A percentile compares a stretch with the other conserved stretches of the same genome.
These are phyloP conservation scores for Orbicella faveolata DNA, from an alignment of 64 coral and sea anemone genomes.

Conservation along the genomic window DNA sequence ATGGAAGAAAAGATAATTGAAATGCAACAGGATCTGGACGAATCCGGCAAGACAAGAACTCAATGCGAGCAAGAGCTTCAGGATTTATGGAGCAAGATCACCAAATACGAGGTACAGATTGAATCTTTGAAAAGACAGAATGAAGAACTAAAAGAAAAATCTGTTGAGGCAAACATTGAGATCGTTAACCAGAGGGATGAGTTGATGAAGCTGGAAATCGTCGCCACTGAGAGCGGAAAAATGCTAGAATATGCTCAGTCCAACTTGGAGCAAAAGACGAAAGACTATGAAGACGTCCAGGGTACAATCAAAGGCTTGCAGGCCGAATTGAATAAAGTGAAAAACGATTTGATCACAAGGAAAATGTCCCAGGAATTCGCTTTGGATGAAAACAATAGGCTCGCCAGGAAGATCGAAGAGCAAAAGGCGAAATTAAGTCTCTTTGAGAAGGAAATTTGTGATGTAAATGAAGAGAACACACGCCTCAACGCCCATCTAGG, in stretches of 20 bases:
- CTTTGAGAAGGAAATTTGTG: not conserved
- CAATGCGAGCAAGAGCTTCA: conserved; percentile 9
- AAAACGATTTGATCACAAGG: conserved; percentile 34
- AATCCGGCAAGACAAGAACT: conserved; percentile 5
- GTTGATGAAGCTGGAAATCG: conserved; percentile 32
- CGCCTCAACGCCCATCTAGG: not conserved
- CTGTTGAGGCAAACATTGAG: conserved; percentile 26
- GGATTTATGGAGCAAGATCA: conserved; percentile 6
- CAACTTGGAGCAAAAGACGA: not conserved
- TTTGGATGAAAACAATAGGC: conserved; percentile 29
- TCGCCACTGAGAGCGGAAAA: conserved; percentile 1
- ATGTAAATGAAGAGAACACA: conserved; percentile 10
- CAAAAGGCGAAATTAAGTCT: conserved; percentile 16
- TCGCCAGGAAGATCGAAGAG: conserved; percentile 16
- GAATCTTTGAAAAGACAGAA: conserved; percentile 8
- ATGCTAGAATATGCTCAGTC: not conserved
- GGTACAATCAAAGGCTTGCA: not conserved
- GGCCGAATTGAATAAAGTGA: conserved; percentile 25
- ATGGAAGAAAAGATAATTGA: conserved; percentile 21
- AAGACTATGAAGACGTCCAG: not conserved
- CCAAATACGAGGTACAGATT: conserved; percentile 33
- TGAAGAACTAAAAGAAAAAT: conserved; percentile 21
- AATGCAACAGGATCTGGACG: conserved; percentile 26
- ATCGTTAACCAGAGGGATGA: conserved; percentile 17
- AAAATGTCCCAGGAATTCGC: conserved; percentile 32